Evolutionary conservation across 2,888 invertebrate genomes (phyloP), one percentile per base, ranked within the genome.

Genomic region (Fragum sueziense): DNA sequence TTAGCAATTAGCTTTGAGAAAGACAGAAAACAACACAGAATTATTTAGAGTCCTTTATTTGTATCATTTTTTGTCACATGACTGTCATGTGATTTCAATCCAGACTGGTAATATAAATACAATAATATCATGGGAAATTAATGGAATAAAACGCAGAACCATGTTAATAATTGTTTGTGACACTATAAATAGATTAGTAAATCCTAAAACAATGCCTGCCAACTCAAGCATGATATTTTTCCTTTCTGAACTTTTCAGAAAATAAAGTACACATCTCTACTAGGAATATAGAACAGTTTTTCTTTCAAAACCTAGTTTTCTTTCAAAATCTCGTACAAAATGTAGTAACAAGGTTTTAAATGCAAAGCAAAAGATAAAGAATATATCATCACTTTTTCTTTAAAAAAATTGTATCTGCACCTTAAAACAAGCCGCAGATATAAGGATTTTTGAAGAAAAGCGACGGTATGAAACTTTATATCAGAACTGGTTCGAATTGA

Each of bases 111-210:
- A 52, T 57, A 54, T 51, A 33, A 62, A 31, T 69, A 52, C 29
- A 68, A 41, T 69, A 31, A 69, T 69, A 47, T n/a, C 51, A 69
- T 69, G 52, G 69, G 41, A 31, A 47, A 51, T 51, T 69, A 31
- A 7, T 41, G 14, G n/a, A 20, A 41, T 22, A 41, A 6, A 27
- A 27, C 27, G 25, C 25, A 57, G 57, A 27, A 27, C 27, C 27
- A 27, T 27, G 29, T 57, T 57, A 14, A 27, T 29, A n/a, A n/a
- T n/a, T n/a, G 14, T 27, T 57, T 57, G 57, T 57, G 27, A 57
- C 27, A 57, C 57, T 22, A 27, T 27, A 57, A 57, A 57, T 27
- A 57, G 25, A 11, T 27, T 57, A 11, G 17, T 11, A 41, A 11
- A 11, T 9, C 41, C 17, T 41, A 17, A 11, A 11, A 41, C 17